Evolutionary conservation across 1,140 invertebrate species (phyloP), one percentile per base, ranked within the genome.

Genomic region (Hesperophylax magnus): DNA sequence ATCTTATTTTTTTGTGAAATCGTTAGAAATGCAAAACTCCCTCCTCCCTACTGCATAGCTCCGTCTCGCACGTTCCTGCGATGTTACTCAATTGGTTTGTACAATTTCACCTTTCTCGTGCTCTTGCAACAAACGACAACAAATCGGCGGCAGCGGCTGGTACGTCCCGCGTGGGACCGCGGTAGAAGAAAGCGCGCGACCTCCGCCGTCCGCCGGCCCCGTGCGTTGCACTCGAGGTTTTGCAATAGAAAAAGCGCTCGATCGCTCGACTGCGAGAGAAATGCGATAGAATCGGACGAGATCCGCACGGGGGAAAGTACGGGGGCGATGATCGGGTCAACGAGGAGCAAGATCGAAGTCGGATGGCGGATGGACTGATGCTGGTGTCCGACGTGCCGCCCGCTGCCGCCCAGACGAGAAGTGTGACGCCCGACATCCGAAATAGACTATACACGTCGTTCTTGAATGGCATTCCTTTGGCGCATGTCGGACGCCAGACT

Each of bases 81-180:
- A 54, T 47, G 39, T 47, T 47, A 47, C 39, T 47, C 39, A 47
- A 47, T 47, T 47, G 39, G 39, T 47, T 47, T 14, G 39, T 14
- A 47, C 39, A 79, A 80, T 83, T 83, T 83, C 82, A 78, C 82
- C 82, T 83, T 83, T 83, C 82, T 83, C 67, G 82, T 20, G 76
- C 14, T 53, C 60, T 47, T 47, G 34, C 75, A 15, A 61, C 54
- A n/a, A 20, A 34, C 31, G 74, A 9, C 27, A 34, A 18, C 18
- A 24, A 47, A n/a, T 18, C 52, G 56, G 3, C 54, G 31, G 53
- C 34, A 7, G 71, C 52, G 71, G 17, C 47, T 9, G 18, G 71
- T 27, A 5, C 31, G 34, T 11, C 27, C 27, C 31, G 67, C 31
- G 31, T 17, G 14, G 14, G n/a, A 31, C 54, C 54, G 54, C 18